phyloP scores from a whole-genome alignment of 1,140 invertebrate genomes.

The Hypothenemus hampei region DNA sequence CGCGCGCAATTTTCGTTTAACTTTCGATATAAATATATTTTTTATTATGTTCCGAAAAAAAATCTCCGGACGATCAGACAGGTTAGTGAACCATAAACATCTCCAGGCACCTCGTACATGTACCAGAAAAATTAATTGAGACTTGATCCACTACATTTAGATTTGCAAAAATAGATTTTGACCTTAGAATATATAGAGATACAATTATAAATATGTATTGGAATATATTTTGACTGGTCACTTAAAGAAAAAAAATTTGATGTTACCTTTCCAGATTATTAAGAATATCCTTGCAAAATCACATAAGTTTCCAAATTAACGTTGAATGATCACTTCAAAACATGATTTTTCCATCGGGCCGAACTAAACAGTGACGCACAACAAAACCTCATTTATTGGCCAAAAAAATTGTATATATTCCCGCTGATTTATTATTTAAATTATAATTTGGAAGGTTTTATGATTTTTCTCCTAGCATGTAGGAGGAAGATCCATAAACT shows the following conservation, averaged over 20 bases:
- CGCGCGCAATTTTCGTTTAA: background rate
- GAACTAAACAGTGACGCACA: background rate
- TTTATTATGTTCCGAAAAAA: background rate
- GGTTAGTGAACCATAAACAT: constrained; percentile 3
- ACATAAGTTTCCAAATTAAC: too few relatives aligned
- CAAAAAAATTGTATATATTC: constrained; percentile 8
- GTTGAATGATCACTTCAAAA: too few relatives aligned
- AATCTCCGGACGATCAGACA: constrained; percentile 1
- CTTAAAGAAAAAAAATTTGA: too few relatives aligned
- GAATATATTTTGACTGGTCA: too few relatives aligned
- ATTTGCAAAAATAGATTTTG: too few relatives aligned
- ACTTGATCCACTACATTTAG: too few relatives aligned
- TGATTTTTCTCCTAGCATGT: constrained; percentile 1
- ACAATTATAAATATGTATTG: too few relatives aligned
- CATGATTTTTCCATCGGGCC: background rate
- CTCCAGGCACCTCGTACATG: background rate
- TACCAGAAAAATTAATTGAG: too few relatives aligned
- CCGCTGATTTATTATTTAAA: constrained; percentile 5
- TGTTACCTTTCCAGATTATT: too few relatives aligned
- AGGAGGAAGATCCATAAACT: constrained; percentile 4
- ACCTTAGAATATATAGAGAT: too few relatives aligned
- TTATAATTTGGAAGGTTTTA: constrained; percentile 7
- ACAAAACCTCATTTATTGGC: background rate
- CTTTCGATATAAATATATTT: constrained; percentile 1
- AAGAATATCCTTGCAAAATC: too few relatives aligned